These are phyloP conservation scores for Argyresthia goedartella DNA, from an alignment of 2,888 invertebrate genomes.

Conservation along the genomic window DNA sequence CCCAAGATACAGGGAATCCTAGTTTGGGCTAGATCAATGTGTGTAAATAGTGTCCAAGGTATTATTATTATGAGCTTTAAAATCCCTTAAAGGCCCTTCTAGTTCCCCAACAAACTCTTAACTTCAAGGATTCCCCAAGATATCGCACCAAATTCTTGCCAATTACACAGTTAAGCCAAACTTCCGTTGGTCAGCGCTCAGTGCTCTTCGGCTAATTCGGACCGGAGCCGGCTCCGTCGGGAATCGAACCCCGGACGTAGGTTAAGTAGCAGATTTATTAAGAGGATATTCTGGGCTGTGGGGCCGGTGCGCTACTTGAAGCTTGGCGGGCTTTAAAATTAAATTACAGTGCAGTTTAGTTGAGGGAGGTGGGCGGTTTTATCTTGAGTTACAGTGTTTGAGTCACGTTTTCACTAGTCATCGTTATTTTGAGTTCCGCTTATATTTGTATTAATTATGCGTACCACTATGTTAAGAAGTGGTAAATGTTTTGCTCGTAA, in stretches of 20 bases:
- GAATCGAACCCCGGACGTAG: conserved; percentile 53
- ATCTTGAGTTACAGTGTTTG: neutral
- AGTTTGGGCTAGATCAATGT: too few relatives aligned
- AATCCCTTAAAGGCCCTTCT: too few relatives aligned
- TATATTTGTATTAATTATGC: too few relatives aligned
- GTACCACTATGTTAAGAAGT: too few relatives aligned
- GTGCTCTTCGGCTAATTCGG: conserved; percentile 46
- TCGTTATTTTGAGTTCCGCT: too few relatives aligned
- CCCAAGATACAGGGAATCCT: too few relatives aligned
- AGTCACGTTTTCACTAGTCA: too few relatives aligned
- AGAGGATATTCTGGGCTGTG: conserved; percentile 32
- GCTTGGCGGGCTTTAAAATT: conserved; percentile 46
- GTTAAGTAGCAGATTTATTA: conserved; percentile 62
- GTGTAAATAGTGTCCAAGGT: too few relatives aligned
- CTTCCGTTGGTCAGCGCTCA: conserved; percentile 37
- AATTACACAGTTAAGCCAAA: conserved; percentile 34
- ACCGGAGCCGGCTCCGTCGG: conserved; percentile 40
- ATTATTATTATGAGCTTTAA: too few relatives aligned
- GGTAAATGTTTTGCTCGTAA: too few relatives aligned
- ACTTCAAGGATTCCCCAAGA: too few relatives aligned
- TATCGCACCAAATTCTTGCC: conserved; percentile 22
- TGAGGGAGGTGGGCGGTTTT: neutral
- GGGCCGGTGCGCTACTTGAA: conserved; percentile 24
- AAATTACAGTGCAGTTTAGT: conserved; percentile 51
- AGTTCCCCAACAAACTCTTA: too few relatives aligned